Conservation (phyloP, 30 jellyfish, hydroid and myxozoan species). For the Aurelia coerulea region DNA sequence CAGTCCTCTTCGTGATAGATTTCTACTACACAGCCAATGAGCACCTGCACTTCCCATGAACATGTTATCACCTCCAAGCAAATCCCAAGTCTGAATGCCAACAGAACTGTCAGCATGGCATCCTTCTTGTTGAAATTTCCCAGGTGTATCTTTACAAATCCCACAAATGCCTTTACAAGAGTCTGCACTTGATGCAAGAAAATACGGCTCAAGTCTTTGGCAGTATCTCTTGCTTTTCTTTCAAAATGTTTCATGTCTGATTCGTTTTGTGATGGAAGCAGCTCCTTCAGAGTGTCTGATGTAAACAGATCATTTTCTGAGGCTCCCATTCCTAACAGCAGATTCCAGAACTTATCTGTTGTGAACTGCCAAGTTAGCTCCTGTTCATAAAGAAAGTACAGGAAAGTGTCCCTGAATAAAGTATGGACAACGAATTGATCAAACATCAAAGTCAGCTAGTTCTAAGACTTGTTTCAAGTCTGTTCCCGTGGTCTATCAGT, state of each 20-base stretch:
- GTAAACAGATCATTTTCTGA: not conserved
- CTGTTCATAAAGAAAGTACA: not conserved
- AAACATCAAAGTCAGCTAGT: too few species aligned
- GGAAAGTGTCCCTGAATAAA: not conserved
- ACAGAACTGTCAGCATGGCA: not conserved
- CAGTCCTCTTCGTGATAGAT: slow-evolving; percentile 44
- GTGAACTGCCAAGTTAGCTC: slow-evolving; percentile 35
- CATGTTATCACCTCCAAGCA: slow-evolving; percentile 34
- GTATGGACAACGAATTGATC: too few species aligned
- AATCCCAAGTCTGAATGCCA: slow-evolving; percentile 45
- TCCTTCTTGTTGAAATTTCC: not conserved
- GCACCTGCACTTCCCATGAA: slow-evolving; percentile 62
- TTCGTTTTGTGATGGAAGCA: not conserved
- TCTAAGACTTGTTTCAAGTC: too few species aligned
- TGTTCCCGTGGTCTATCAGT: too few species aligned
- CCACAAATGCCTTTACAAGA: slow-evolving; percentile 16
- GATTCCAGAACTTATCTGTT: slow-evolving; percentile 1
- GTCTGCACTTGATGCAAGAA: slow-evolving; percentile 37
- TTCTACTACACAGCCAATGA: slow-evolving; percentile 56
- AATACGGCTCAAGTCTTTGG: not conserved
- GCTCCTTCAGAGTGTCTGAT: not conserved
- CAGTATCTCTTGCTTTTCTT: not conserved
- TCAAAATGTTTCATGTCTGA: not conserved
- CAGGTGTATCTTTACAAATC: slow-evolving; percentile 18
- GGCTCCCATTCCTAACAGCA: slow-evolving; percentile 31